Conservation (phyloP, 2,797 vertebrate species). For the Poeciliopsis infans region DNA sequence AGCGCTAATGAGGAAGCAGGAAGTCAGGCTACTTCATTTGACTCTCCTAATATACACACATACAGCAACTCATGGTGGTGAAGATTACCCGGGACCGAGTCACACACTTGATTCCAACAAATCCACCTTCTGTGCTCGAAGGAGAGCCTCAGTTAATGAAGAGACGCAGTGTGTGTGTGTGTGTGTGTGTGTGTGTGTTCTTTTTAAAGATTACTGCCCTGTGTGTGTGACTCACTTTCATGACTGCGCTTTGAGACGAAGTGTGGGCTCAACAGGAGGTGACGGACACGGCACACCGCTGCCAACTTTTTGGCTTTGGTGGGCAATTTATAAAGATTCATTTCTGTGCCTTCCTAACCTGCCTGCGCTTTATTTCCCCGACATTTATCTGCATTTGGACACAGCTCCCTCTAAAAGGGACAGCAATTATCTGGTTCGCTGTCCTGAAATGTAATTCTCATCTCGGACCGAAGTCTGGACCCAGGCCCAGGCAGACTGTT, state of each 20-base stretch:
- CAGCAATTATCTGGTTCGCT: conserved; percentile 63
- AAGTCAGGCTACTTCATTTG: conserved; percentile 1
- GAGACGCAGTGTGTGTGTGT: conserved; percentile 5
- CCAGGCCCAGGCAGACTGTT: conserved; percentile 44
- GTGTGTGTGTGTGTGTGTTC: conserved; percentile 15
- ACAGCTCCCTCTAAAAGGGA: conserved; percentile 22
- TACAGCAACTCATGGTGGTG: not conserved
- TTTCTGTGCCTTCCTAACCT: conserved; percentile 1
- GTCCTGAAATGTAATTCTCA: conserved; percentile 36
- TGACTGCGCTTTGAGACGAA: conserved; percentile 28
- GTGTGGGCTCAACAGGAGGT: conserved; percentile 40
- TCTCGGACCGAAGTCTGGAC: conserved; percentile 62
- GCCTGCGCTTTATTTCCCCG: conserved; percentile 1
- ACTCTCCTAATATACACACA: conserved; percentile 1
- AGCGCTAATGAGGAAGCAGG: conserved; percentile 19
- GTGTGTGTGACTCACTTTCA: conserved; percentile 36
- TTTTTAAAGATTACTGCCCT: conserved; percentile 11
- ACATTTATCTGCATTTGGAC: conserved; percentile 17
- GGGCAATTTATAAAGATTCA: not conserved
- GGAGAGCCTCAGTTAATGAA: conserved; percentile 7
- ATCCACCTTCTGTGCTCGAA: conserved; percentile 11
- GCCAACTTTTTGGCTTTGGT: conserved; percentile 16
- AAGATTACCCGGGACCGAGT: conserved; percentile 17
- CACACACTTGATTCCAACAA: conserved; percentile 16
- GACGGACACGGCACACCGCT: conserved; percentile 28